Percentiles rank a stretch among this genome's conserved stretches.
Evolutionary conservation across 2,888 invertebrate species (phyloP).

Genomic region (Cephus sareptanus): DNA sequence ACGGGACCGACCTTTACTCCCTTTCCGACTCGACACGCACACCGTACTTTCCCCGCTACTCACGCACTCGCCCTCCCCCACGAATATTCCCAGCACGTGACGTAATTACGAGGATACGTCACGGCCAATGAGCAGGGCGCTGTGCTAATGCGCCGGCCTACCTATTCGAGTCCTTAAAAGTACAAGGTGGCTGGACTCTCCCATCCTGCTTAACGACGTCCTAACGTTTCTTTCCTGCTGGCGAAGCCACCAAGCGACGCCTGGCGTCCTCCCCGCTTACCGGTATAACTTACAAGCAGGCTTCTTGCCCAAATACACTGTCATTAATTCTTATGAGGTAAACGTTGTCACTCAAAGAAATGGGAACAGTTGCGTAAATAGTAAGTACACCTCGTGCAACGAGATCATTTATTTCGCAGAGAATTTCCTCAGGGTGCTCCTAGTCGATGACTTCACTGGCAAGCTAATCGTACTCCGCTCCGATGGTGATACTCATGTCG

Average conservation of each 20-base stretch:
- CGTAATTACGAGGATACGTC: constrained; percentile 27
- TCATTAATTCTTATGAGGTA: no score
- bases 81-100: constrained; percentile 26
- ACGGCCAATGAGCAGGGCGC: constrained; percentile 16
- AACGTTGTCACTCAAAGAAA: no score
- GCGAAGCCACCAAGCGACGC: no score
- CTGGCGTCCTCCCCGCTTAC: no score
- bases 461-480: constrained; percentile 90
- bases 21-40: background rate
- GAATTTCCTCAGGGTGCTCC: background rate
- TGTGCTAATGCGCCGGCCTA: background rate
- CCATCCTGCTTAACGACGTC: no score
- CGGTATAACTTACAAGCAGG: no score
- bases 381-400: no score
- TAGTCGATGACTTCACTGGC: constrained; percentile 29
- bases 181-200: background rate
- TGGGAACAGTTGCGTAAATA: no score
- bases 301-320: no score
- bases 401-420: background rate
- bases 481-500: constrained; percentile 94
- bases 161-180: background rate
- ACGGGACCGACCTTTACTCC: constrained; percentile 45
- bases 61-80: background rate
- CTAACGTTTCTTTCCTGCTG: no score
- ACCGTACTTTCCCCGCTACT: background rate